Percentiles rank a stretch among this genome's conserved stretches.
Evolutionary conservation across 2,113 vertebrate genomes (phyloP).

Genomic region (Sander vitreus): DNA sequence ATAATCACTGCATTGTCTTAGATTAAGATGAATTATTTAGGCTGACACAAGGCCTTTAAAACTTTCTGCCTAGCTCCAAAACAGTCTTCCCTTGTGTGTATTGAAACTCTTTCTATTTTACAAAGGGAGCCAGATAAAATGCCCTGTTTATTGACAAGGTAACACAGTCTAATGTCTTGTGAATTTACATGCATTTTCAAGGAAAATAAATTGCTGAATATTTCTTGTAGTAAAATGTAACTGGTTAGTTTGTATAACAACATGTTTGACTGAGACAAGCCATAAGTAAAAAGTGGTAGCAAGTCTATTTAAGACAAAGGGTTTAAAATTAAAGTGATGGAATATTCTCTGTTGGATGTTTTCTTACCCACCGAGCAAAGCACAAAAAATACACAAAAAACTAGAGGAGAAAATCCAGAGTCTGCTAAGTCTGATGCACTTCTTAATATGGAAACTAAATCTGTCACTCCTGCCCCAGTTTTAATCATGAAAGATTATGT

Average conservation of each 20-base stretch:
- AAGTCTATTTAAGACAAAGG: not conserved
- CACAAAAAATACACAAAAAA: not conserved
- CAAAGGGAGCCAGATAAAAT: not conserved
- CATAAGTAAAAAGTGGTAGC: not conserved
- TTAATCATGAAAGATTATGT: no score
- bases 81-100: not conserved
- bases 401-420: no score
- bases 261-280: not conserved
- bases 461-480: no score
- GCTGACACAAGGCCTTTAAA: slow-evolving; percentile 49
- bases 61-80: slow-evolving; percentile 36
- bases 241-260: not conserved
- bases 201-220: slow-evolving; percentile 4
- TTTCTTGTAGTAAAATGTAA: not conserved
- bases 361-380: not conserved
- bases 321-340: not conserved
- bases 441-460: not conserved
- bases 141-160: slow-evolving; percentile 27
- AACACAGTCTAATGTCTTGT: slow-evolving; percentile 5
- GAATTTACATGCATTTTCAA: slow-evolving; percentile 11
- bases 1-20: slow-evolving; percentile 58
- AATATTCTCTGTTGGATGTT: not conserved
- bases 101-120: slow-evolving; percentile 9
- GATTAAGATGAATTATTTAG: slow-evolving; percentile 52
- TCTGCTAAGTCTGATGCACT: not conserved